Percentiles rank a stretch among this genome's conserved stretches.
These are phyloP conservation scores for Phortica okadai DNA, from an alignment of 2,888 invertebrate species.

Conservation along the genomic window DNA sequence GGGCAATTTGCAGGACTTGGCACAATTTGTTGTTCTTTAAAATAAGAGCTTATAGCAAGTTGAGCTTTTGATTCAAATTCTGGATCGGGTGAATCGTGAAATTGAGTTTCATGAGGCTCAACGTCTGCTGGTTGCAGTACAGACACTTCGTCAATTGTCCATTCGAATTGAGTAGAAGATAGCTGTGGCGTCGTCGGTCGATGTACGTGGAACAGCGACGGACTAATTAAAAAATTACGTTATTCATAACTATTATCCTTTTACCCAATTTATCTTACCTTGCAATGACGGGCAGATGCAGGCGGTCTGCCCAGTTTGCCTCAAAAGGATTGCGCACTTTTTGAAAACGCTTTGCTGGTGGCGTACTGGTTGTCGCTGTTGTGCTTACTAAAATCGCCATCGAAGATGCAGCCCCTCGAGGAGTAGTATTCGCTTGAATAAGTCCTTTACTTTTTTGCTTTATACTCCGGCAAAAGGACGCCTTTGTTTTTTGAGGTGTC, in stretches of 20 bases:
- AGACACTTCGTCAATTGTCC: conserved; percentile 84
- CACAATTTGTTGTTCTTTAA: conserved; percentile 75
- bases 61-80: conserved; percentile 80
- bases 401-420: background rate
- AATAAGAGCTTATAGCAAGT: conserved; percentile 79
- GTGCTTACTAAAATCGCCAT: conserved; percentile 13
- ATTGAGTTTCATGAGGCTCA: conserved; percentile 79
- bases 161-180: conserved; percentile 78
- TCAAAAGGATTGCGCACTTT: conserved; percentile 82
- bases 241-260: background rate
- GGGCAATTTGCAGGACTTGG: conserved; percentile 76
- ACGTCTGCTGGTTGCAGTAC: conserved; percentile 81
- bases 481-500: conserved; percentile 10
- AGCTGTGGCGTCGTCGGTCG: conserved; percentile 72
- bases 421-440: background rate
- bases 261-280: conserved; percentile 56
- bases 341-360: conserved; percentile 78
- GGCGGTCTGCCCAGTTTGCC: conserved; percentile 78
- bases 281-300: conserved; percentile 80
- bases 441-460: background rate
- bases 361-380: conserved; percentile 72
- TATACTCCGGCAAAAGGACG: background rate
- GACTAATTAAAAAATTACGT: conserved; percentile 55
- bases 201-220: conserved; percentile 71
- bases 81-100: conserved; percentile 78